Percentiles rank a stretch among this genome's conserved stretches.
phyloP scores from a whole-genome alignment of 2,113 vertebrate species.

The Vulpes ferrilata region DNA sequence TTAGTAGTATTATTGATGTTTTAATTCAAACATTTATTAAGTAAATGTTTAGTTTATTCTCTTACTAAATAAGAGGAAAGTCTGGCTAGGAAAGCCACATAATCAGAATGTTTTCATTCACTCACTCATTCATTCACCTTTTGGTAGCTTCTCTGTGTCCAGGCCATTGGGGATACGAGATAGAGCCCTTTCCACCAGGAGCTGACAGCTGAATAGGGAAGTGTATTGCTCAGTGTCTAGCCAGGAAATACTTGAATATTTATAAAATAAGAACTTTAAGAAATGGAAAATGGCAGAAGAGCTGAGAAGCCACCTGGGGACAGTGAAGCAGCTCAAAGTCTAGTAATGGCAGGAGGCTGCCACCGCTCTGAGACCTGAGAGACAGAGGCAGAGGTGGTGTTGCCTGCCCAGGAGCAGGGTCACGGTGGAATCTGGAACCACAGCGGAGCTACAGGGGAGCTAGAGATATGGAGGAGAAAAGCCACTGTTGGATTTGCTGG shows the following conservation, averaged over 20 bases:
- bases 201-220: neutral
- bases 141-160: neutral
- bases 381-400: neutral
- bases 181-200: neutral
- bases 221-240: neutral
- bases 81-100: neutral
- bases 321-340: neutral
- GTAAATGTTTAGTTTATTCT: neutral
- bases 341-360: neutral
- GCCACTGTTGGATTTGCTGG: neutral
- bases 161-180: neutral
- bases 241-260: neutral
- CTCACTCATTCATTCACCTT: neutral
- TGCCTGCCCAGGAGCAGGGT: neutral
- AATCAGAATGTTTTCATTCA: neutral
- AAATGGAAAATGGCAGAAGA: neutral
- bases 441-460: neutral
- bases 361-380: neutral
- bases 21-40: neutral
- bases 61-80: neutral
- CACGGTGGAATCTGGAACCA: neutral
- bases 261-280: neutral
- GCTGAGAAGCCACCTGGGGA: neutral
- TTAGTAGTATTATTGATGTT: neutral
- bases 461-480: neutral